phyloP scores from a whole-genome alignment of 2,113 vertebrate species.

The Myiozetetes cayanensis region DNA sequence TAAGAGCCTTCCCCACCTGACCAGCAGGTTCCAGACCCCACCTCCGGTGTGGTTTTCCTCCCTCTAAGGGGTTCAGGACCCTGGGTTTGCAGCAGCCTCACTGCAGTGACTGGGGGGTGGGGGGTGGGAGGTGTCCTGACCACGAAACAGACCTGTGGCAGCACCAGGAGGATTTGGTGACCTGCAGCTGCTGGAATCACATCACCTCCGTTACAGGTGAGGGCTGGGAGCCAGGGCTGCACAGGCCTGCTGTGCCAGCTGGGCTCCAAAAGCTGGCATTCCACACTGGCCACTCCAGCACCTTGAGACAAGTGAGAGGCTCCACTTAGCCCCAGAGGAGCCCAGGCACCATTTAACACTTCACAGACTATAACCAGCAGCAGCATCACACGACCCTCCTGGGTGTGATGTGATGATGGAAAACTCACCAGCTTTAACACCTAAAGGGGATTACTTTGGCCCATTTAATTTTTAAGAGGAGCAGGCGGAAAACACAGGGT shows the following conservation, averaged over 20 bases:
- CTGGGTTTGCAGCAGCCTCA: not conserved
- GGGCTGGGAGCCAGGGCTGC: not conserved
- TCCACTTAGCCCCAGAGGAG: not conserved
- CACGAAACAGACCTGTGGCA: accelerated
- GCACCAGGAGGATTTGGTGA: too few species aligned
- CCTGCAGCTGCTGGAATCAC: too few species aligned
- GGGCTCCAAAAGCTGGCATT: not conserved
- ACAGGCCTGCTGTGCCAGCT: not conserved
- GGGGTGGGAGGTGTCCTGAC: too few species aligned
- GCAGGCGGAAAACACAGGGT: not conserved
- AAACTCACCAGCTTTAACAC: not conserved
- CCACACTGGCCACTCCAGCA: not conserved
- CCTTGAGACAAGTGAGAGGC: not conserved
- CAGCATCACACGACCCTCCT: not conserved
- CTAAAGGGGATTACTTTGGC: not conserved
- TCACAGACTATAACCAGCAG: not conserved
- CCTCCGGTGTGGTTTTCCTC: not conserved
- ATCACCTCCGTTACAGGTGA: too few species aligned
- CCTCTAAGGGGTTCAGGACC: not conserved
- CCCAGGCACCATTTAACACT: not conserved
- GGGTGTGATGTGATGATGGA: not conserved
- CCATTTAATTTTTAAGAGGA: not conserved
- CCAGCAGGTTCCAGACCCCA: not conserved
- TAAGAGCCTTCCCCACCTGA: not conserved
- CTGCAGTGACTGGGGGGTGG: not conserved